Percentiles rank a stretch among this genome's conserved stretches.
These are phyloP conservation scores for Liparis tanakae DNA, from an alignment of 2,797 vertebrate species.

Conservation along the genomic window DNA sequence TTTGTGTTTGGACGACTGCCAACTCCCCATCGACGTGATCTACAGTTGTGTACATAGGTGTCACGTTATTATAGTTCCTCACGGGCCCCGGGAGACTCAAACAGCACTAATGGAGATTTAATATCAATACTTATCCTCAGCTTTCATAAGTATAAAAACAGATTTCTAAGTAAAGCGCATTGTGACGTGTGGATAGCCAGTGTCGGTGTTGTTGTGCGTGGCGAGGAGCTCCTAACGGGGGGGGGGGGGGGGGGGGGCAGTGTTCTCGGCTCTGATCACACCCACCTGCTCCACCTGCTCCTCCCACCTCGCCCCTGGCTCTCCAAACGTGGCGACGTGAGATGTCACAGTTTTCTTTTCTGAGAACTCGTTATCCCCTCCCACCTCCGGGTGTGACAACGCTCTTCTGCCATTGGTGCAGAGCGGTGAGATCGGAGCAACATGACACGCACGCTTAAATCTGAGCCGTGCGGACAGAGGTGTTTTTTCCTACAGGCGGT, in stretches of 20 bases:
- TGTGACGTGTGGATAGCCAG: constrained; percentile 48
- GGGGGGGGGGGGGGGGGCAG: constrained; percentile 24
- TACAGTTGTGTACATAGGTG: constrained; percentile 38
- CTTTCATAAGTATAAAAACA: constrained; percentile 16
- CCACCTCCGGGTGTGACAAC: constrained; percentile 39
- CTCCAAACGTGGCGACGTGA: constrained; percentile 52
- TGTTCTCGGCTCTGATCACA: constrained; percentile 31
- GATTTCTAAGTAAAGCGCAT: constrained; percentile 20
- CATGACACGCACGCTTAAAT: constrained; percentile 25
- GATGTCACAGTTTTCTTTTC: constrained; percentile 62
- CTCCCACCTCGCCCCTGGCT: not conserved
- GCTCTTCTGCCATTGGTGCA: constrained; percentile 23
- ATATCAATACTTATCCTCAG: constrained; percentile 27
- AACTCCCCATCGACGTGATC: constrained; percentile 32
- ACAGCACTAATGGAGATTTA: constrained; percentile 49
- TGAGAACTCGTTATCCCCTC: constrained; percentile 43
- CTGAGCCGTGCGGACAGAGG: not conserved
- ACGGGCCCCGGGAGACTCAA: constrained; percentile 12
- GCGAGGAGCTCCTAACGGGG: constrained; percentile 11
- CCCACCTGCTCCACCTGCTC: not conserved
- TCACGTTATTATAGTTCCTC: constrained; percentile 31
- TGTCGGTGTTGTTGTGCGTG: constrained; percentile 47
- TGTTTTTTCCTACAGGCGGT: too few species aligned
- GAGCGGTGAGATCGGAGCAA: constrained; percentile 54
- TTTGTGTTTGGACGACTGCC: constrained; percentile 32